Evolutionary conservation across 2,888 invertebrate species (phyloP).

Genomic region (Choreutis nemorana): DNA sequence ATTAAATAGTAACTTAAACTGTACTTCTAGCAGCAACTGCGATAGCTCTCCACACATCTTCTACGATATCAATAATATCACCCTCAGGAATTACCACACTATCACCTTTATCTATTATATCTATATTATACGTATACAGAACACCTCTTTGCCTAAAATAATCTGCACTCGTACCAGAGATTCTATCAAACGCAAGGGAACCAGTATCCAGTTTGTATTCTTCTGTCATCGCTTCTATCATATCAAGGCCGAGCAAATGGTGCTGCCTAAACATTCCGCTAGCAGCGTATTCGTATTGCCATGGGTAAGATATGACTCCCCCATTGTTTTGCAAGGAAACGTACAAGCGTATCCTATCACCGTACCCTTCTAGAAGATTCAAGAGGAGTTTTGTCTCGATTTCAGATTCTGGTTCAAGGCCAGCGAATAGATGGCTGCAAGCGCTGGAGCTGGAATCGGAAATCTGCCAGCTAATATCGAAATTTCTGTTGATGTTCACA

Average conservation of each 20-base stretch:
- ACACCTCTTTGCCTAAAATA: constrained; percentile 27
- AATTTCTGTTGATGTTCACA: constrained; percentile 80
- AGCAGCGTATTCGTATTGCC: constrained; percentile 66
- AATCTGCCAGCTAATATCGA: constrained; percentile 73
- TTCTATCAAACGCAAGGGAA: constrained; percentile 31
- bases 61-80: constrained; percentile 26
- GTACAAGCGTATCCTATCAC: constrained; percentile 65
- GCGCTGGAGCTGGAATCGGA: constrained; percentile 65
- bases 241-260: constrained; percentile 30
- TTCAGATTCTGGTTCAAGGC: constrained; percentile 70
- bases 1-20: background rate
- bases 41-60: constrained; percentile 39
- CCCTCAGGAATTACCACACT: constrained; percentile 32
- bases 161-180: constrained; percentile 44
- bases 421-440: constrained; percentile 71
- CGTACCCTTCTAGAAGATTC: constrained; percentile 57
- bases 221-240: constrained; percentile 24
- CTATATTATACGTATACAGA: constrained; percentile 34
- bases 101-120: constrained; percentile 25
- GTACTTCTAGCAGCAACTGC: constrained; percentile 21
- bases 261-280: constrained; percentile 41
- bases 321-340: constrained; percentile 81
- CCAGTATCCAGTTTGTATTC: constrained; percentile 29
- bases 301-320: constrained; percentile 71
- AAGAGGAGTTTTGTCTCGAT: constrained; percentile 68